phyloP scores from a whole-genome alignment of 1,140 invertebrate species.

The Hypsibius dujardini region DNA sequence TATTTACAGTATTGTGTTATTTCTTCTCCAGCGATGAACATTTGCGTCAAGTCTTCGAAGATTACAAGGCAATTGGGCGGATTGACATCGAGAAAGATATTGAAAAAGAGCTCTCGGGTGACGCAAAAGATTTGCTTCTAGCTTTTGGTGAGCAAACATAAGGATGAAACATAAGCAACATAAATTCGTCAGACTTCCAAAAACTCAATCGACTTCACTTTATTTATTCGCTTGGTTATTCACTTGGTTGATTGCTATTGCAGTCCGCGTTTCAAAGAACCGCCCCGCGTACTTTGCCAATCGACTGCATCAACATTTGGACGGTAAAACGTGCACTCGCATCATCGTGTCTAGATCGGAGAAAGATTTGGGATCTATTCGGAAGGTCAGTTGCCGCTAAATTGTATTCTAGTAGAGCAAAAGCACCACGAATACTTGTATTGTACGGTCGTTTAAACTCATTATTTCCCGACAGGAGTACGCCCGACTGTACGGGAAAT shows the following conservation, averaged over 20 bases:
- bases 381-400: slow-evolving; percentile 38
- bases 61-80: slow-evolving; percentile 42
- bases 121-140: slow-evolving; percentile 59
- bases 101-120: slow-evolving; percentile 67
- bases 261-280: slow-evolving; percentile 58
- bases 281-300: slow-evolving; percentile 83
- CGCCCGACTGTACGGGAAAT: too few species aligned
- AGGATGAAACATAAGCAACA: too few species aligned
- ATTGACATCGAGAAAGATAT: slow-evolving; percentile 67
- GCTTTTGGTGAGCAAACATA: slow-evolving; percentile 48
- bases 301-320: slow-evolving; percentile 69
- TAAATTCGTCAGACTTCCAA: too few species aligned
- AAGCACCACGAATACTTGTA: too few species aligned
- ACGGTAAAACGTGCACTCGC: slow-evolving; percentile 69
- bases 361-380: slow-evolving; percentile 75
- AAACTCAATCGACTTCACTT: background rate
- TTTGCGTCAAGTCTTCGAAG: slow-evolving; percentile 56
- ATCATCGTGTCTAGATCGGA: slow-evolving; percentile 74
- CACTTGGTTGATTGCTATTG: slow-evolving; percentile 26
- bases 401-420: too few species aligned
- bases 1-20: too few species aligned
- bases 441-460: too few species aligned
- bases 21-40: slow-evolving; percentile 35
- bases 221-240: slow-evolving; percentile 23
- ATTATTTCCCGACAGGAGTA: too few species aligned